Percentiles rank a stretch among this genome's conserved stretches.
phyloP scores from a whole-genome alignment of 2,113 vertebrate genomes.

The Muscicapa adusta region DNA sequence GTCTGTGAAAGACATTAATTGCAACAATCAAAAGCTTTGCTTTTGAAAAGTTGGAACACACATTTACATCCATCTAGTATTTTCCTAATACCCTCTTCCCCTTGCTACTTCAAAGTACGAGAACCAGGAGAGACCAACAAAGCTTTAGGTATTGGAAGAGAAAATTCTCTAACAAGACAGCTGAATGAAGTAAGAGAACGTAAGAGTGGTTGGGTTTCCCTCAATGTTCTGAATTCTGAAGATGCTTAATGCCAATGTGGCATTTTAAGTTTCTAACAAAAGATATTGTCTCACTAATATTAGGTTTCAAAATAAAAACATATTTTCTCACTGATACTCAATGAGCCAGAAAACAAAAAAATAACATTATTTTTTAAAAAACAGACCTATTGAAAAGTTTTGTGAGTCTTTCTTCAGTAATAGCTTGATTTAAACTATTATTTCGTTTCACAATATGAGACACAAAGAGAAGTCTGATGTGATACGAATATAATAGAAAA shows the following conservation, averaged over 20 bases:
- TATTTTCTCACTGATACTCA: background rate
- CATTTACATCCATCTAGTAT: background rate
- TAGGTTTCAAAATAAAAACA: background rate
- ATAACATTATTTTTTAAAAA: background rate
- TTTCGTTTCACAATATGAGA: background rate
- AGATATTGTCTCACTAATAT: background rate
- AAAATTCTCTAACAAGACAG: background rate
- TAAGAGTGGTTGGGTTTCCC: background rate
- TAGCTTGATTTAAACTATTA: background rate
- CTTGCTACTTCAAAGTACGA: background rate
- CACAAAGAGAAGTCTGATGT: background rate
- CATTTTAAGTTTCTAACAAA: background rate
- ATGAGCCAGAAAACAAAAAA: background rate
- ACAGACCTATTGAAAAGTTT: background rate
- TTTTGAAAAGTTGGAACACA: background rate
- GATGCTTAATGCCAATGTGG: background rate
- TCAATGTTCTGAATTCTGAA: background rate
- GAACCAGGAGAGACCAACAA: background rate
- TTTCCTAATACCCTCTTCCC: background rate
- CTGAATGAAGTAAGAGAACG: accelerated
- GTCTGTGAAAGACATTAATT: background rate
- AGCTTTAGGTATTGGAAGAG: background rate
- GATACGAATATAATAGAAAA: background rate
- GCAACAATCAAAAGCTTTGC: background rate
- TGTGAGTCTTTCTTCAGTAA: background rate